A percentile compares a stretch with the other conserved stretches of the same genome.
Conservation (phyloP, 2,797 vertebrate genomes). For the Nannoperca australis region DNA sequence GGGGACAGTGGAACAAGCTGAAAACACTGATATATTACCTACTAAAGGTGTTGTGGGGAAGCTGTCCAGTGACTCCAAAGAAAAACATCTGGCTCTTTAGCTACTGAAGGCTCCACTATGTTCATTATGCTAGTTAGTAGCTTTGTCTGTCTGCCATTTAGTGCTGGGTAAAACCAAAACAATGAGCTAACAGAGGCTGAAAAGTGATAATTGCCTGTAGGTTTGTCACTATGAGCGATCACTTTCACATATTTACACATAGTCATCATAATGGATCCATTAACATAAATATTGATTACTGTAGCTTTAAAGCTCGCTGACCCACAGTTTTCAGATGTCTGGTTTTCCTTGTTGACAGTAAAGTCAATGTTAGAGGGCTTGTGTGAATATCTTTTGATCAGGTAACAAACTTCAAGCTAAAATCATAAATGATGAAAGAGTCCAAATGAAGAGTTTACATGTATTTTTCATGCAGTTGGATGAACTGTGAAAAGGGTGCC, state of each 20-base stretch:
- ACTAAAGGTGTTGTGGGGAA: too few relatives aligned
- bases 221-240: not conserved
- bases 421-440: not conserved
- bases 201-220: not conserved
- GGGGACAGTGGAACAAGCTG: too few relatives aligned
- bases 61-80: too few relatives aligned
- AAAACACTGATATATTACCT: too few relatives aligned
- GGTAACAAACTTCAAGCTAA: not conserved
- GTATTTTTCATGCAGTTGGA: not conserved
- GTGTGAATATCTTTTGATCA: not conserved
- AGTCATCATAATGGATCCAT: not conserved
- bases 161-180: not conserved
- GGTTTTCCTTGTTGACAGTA: not conserved
- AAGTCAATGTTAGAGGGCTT: not conserved
- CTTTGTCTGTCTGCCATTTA: not conserved
- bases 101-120: not conserved
- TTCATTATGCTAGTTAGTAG: not conserved
- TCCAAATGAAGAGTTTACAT: not conserved
- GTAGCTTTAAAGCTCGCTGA: not conserved
- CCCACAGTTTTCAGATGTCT: not conserved
- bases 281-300: slow-evolving; percentile 7
- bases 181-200: not conserved
- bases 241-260: not conserved
- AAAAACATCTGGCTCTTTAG: not conserved
- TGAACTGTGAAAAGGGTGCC: not conserved